Evolutionary conservation across 2,113 vertebrate genomes (phyloP).

Genomic region (Neolamprologus caudopunctatus): DNA sequence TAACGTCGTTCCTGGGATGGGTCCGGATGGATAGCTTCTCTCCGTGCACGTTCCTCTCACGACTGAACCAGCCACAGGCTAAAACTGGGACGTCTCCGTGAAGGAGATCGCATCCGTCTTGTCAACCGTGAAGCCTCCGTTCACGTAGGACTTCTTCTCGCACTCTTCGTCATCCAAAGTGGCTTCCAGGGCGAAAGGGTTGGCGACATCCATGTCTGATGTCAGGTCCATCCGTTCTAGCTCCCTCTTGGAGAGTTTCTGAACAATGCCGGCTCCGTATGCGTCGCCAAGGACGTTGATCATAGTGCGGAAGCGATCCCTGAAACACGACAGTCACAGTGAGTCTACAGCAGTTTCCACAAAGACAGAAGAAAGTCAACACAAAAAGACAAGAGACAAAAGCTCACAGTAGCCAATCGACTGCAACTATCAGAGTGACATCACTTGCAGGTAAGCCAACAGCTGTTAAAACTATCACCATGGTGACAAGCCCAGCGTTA

Average conservation of each 20-base stretch:
- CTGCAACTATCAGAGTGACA: slow-evolving; percentile 92
- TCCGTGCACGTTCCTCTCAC: not conserved
- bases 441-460: slow-evolving; percentile 90
- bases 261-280: slow-evolving; percentile 88
- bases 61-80: slow-evolving; percentile 15
- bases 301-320: slow-evolving; percentile 96
- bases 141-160: slow-evolving; percentile 89
- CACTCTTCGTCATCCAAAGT: slow-evolving; percentile 80
- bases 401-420: slow-evolving; percentile 98
- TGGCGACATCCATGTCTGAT: slow-evolving; percentile 85
- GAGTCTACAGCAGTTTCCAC: not conserved
- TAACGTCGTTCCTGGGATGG: slow-evolving; percentile 47
- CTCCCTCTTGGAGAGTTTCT: slow-evolving; percentile 89
- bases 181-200: slow-evolving; percentile 89
- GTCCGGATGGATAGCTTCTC: not conserved
- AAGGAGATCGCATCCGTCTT: slow-evolving; percentile 93
- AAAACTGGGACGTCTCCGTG: slow-evolving; percentile 97
- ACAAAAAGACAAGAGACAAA: not conserved
- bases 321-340: slow-evolving; percentile 45
- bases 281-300: slow-evolving; percentile 96
- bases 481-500: slow-evolving; percentile 94
- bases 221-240: slow-evolving; percentile 84
- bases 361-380: accelerated
- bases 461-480: slow-evolving; percentile 95
- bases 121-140: slow-evolving; percentile 91